Evolutionary conservation across 2,888 invertebrate species (phyloP).

Genomic region (Yponomeuta plumbellus): DNA sequence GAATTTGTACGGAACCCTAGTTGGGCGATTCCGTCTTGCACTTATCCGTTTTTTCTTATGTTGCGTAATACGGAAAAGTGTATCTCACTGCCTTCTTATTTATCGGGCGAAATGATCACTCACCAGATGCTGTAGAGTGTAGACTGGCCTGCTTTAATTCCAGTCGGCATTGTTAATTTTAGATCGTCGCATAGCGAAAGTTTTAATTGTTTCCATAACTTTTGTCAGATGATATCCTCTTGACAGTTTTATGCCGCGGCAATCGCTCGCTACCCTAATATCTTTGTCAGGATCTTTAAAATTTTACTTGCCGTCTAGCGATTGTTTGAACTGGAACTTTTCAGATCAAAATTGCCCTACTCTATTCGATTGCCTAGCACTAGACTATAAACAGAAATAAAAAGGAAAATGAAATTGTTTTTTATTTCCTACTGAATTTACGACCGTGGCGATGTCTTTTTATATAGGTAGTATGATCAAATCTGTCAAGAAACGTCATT

Average conservation of each 20-base stretch:
- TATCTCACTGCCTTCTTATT: no score
- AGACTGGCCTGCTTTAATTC: neutral
- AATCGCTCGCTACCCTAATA: neutral
- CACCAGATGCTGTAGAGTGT: neutral
- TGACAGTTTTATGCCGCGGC: neutral
- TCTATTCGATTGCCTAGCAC: neutral
- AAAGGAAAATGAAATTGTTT: no score
- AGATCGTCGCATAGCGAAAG: neutral
- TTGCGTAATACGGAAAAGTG: no score
- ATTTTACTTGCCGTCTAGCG: neutral
- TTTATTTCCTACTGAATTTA: no score
- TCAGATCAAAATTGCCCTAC: neutral
- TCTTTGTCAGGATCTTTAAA: neutral
- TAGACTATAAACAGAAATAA: no score
- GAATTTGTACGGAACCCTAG: no score
- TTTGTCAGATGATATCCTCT: conserved; percentile 1
- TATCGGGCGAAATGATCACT: no score
- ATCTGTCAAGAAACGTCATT: no score
- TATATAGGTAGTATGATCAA: no score
- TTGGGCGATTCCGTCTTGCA: neutral
- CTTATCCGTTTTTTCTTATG: neutral
- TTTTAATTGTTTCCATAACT: conserved; percentile 1
- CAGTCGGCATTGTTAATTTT: neutral
- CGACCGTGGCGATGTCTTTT: no score
- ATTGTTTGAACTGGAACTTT: neutral